Percentiles rank a stretch among this genome's conserved stretches.
phyloP scores from a whole-genome alignment of 2,888 invertebrate genomes.

The Pediacus dermestoides region DNA sequence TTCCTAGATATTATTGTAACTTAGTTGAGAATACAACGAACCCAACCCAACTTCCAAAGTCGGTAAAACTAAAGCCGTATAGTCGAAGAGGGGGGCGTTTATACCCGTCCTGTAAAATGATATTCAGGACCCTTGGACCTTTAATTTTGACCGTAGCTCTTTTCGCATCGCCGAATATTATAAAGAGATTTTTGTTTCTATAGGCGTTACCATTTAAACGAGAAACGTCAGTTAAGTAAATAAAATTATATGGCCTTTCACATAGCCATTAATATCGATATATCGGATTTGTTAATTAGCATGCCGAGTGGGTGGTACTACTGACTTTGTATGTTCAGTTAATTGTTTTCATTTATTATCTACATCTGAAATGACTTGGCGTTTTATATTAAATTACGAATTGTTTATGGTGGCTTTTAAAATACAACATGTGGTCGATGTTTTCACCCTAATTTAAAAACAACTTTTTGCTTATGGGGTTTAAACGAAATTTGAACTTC shows the following conservation, averaged over 20 bases:
- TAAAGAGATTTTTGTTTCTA: conserved; percentile 43
- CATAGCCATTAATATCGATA: conserved; percentile 37
- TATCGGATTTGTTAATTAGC: conserved; percentile 37
- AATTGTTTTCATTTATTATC: conserved; percentile 29
- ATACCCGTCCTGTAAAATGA: conserved; percentile 15
- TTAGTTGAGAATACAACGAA: too few species aligned
- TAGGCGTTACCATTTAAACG: conserved; percentile 42
- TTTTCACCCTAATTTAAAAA: too few species aligned
- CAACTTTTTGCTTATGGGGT: too few species aligned
- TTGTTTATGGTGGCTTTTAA: conserved; percentile 4
- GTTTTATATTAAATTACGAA: conserved; percentile 11
- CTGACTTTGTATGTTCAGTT: conserved; percentile 24
- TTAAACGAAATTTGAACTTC: too few species aligned
- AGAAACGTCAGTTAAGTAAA: conserved; percentile 43
- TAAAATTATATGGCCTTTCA: conserved; percentile 44
- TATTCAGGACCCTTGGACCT: conserved; percentile 22
- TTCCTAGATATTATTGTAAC: too few species aligned
- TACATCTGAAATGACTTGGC: conserved; percentile 21
- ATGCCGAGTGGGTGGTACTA: conserved; percentile 33
- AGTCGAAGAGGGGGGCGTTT: too few species aligned
- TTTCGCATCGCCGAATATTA: conserved; percentile 31
- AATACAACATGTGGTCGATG: too few species aligned
- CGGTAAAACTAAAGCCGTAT: too few species aligned
- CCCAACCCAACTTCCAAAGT: too few species aligned
- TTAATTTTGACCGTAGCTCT: conserved; percentile 34